These are phyloP conservation scores for Tyrannus savana DNA, from an alignment of 2,113 vertebrate species.

Conservation along the genomic window DNA sequence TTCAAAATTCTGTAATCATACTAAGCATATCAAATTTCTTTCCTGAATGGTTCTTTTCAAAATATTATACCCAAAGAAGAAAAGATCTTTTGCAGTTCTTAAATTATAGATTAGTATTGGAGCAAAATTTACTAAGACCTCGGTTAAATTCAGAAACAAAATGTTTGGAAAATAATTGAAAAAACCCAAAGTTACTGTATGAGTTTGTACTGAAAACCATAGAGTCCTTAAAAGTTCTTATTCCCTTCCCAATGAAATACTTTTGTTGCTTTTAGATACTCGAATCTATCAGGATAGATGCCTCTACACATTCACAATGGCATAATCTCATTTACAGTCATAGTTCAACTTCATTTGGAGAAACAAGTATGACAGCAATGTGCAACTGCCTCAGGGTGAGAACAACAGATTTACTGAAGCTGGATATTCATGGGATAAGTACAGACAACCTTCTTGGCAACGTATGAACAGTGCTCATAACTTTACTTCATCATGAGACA, in stretches of 20 bases:
- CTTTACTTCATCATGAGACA: neutral
- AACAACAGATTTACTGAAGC: neutral
- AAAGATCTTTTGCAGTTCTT: neutral
- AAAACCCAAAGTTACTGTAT: neutral
- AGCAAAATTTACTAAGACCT: neutral
- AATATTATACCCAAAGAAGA: neutral
- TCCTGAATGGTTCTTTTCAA: neutral
- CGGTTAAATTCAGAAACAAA: neutral
- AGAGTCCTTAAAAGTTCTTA: neutral
- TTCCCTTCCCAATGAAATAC: neutral
- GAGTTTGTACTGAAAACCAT: neutral
- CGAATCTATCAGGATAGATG: neutral
- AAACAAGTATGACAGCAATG: neutral
- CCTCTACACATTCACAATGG: neutral
- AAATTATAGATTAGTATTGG: neutral
- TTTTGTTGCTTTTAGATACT: neutral
- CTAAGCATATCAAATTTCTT: neutral
- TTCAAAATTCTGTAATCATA: neutral
- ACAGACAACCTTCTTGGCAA: neutral
- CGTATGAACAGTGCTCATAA: neutral
- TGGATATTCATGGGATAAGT: neutral
- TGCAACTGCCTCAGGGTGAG: neutral
- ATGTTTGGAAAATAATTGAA: neutral
- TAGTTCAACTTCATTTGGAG: neutral
- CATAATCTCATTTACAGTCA: neutral